These are phyloP conservation scores for Drosophila parthenogenetica DNA, from an alignment of 2,888 invertebrate genomes.

Conservation along the genomic window DNA sequence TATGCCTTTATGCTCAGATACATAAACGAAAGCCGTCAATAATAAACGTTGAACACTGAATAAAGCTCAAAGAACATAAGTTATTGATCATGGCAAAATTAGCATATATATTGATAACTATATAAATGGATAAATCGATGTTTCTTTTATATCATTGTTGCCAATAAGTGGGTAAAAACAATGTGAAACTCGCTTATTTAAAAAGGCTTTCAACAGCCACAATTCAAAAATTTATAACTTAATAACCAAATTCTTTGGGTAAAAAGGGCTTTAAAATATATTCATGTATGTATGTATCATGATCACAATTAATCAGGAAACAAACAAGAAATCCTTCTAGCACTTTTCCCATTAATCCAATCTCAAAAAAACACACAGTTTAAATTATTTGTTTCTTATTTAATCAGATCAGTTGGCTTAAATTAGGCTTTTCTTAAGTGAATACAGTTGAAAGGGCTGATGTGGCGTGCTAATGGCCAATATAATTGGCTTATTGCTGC, in stretches of 20 bases:
- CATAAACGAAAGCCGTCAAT: slow-evolving; percentile 15
- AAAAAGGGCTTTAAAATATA: background rate
- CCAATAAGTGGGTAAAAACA: slow-evolving; percentile 19
- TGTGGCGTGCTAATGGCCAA: slow-evolving; percentile 39
- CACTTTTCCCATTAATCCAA: too few relatives aligned
- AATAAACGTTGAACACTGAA: slow-evolving; percentile 14
- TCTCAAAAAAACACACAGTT: too few relatives aligned
- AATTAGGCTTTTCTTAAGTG: slow-evolving; percentile 27
- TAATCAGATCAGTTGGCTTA: slow-evolving; percentile 13
- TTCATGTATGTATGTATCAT: too few relatives aligned
- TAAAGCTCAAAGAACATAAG: slow-evolving; percentile 5
- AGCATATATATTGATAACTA: slow-evolving; percentile 19
- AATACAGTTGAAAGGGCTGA: slow-evolving; percentile 43
- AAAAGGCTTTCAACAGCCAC: background rate
- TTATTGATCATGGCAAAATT: slow-evolving; percentile 15
- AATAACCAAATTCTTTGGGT: background rate
- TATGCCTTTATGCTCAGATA: background rate
- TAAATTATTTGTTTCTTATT: slow-evolving; percentile 4
- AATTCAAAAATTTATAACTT: background rate
- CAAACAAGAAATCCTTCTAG: too few relatives aligned
- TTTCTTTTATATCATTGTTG: slow-evolving; percentile 8
- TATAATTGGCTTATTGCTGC: slow-evolving; percentile 40
- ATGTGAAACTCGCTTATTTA: slow-evolving; percentile 9
- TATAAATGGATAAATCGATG: slow-evolving; percentile 4
- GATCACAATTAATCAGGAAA: too few relatives aligned